These are phyloP conservation scores for Strigamia crassipes DNA, from an alignment of 2,888 invertebrate genomes.

Conservation along the genomic window DNA sequence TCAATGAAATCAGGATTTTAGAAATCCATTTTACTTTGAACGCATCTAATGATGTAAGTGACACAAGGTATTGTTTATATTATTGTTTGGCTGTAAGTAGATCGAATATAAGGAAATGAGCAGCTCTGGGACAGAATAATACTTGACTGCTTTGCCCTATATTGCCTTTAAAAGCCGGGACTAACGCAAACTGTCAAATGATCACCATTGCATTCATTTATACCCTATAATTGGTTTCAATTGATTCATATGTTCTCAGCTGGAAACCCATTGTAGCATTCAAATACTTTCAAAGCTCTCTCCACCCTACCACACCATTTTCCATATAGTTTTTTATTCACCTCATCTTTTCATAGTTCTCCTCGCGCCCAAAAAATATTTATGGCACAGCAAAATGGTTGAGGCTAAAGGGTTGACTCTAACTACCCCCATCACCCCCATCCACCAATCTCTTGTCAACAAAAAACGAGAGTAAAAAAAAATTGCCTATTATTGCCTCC, in stretches of 20 bases:
- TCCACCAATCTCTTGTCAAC: background rate
- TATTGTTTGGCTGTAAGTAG: no score
- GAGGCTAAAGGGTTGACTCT: slow-evolving; percentile 11
- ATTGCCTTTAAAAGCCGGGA: background rate
- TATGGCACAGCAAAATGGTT: background rate
- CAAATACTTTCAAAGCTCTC: background rate
- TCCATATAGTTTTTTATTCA: slow-evolving; percentile 2
- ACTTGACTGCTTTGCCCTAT: no score
- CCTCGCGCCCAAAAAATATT: slow-evolving; percentile 28
- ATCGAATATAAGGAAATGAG: no score
- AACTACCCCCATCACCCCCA: background rate
- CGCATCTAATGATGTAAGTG: no score
- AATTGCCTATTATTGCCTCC: slow-evolving; percentile 15
- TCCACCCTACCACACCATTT: background rate
- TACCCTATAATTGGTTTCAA: slow-evolving; percentile 36
- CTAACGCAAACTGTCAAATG: background rate
- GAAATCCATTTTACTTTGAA: no score
- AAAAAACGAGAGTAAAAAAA: background rate
- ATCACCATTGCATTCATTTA: slow-evolving; percentile 27
- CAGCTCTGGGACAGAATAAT: no score
- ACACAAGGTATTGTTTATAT: no score
- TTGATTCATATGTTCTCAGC: slow-evolving; percentile 18
- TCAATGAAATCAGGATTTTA: no score
- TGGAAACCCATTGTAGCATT: slow-evolving; percentile 18
- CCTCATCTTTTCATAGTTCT: slow-evolving; percentile 17